Base-by-base conservation (phyloP, 2,797 vertebrate species). In the Gila robusta region DNA sequence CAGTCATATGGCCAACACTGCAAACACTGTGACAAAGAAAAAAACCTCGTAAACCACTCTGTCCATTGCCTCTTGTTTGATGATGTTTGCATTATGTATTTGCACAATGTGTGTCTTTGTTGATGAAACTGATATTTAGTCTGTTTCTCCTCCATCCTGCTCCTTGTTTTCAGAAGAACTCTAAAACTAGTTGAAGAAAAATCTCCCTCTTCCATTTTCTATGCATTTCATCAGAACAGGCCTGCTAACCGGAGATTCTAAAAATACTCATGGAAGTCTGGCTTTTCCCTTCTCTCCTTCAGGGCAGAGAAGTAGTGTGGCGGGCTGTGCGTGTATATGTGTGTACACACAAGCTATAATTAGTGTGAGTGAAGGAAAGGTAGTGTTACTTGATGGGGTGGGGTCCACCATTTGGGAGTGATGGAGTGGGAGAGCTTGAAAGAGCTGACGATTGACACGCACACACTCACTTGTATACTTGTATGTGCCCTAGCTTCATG, bases 61-160 rank as follows among this genome's bases (percentile, higher is more conserved):
- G 83, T 88, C 64, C 72, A 71, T 52, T 84, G 78, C 78, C 70
- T 81, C 78, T 77, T 84, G 62, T 77, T 84, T 84, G 86, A 81
- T 87, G 86, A 79, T 87, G 85, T 86, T 81, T 86, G 82, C 79
- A 66, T 80, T 73, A 76, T 81, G 74, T 72, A 69, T 84, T 86
- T 79, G 79, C 82, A 89, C 88, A 85, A 76, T 79, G 82, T 70
- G 85, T 47, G 87, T 74, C 83, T 77, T 85, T 88, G 80, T 86
- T 83, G 54, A 56, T 37, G 56, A 37, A 73, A 66, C 69, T 81
- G 56, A 32, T 66, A 64, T 59, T 67, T 16, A 79, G 52, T 73
- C 77, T 79, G 39, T 84, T 32, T 67, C 56, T 74, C 21, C 70
- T 37, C 37, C 26, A 52, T 39, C 66, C 44, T 49, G 7, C 64